Conservation (phyloP, 2,797 vertebrate genomes). For the Allobates femoralis region DNA sequence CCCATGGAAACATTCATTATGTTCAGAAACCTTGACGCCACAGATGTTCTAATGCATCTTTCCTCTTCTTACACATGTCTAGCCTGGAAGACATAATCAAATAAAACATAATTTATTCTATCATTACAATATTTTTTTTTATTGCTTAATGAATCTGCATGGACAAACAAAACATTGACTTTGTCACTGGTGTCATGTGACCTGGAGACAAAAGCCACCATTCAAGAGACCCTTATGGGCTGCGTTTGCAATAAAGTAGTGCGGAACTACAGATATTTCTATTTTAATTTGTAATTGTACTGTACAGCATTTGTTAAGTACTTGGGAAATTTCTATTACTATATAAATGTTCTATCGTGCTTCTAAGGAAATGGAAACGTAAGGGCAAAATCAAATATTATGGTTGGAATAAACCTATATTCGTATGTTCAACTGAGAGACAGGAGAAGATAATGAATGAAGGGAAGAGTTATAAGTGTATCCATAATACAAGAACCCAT, state of each 20-base stretch:
- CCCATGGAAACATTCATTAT: slow-evolving; percentile 42
- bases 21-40: slow-evolving; percentile 20
- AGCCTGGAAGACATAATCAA: slow-evolving; percentile 54
- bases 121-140: neutral
- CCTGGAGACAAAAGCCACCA: neutral
- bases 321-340: slow-evolving; percentile 14
- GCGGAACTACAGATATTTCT: slow-evolving; percentile 1
- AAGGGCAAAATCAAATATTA: too few species aligned
- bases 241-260: neutral
- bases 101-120: slow-evolving; percentile 29
- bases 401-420: too few species aligned
- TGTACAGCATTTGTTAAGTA: slow-evolving; percentile 22
- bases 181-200: slow-evolving; percentile 5
- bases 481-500: too few species aligned
- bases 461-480: too few species aligned
- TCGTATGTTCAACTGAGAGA: too few species aligned
- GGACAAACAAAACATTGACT: slow-evolving; percentile 29
- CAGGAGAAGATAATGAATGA: too few species aligned
- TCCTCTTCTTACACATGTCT: slow-evolving; percentile 60
- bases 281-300: slow-evolving; percentile 15
- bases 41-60: slow-evolving; percentile 10
- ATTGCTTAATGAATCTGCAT: neutral
- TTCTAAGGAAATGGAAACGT: too few species aligned
- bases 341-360: too few species aligned
- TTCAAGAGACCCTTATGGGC: slow-evolving; percentile 8